These are phyloP conservation scores for Conopomorpha cramerella DNA, from an alignment of 1,140 invertebrate genomes.

Conservation along the genomic window DNA sequence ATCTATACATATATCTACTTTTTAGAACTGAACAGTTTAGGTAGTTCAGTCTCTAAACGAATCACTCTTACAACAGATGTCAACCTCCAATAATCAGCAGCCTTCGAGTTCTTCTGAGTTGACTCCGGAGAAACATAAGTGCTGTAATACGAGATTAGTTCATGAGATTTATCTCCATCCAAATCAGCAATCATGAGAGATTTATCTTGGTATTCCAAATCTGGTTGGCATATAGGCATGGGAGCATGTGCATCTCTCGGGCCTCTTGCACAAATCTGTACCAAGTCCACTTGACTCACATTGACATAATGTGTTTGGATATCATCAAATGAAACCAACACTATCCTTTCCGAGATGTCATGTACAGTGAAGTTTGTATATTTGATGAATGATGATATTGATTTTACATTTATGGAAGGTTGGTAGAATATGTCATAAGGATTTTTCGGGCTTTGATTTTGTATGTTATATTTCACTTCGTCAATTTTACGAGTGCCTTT, in stretches of 20 bases:
- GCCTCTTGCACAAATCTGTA: conserved; percentile 68
- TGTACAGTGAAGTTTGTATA: conserved; percentile 51
- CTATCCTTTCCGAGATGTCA: conserved; percentile 70
- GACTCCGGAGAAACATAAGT: conserved; percentile 62
- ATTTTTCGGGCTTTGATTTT: conserved; percentile 44
- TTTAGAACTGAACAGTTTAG: conserved; percentile 63
- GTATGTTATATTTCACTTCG: conserved; percentile 44
- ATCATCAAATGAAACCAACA: conserved; percentile 75
- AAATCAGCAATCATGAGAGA: conserved; percentile 73
- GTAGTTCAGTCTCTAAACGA: conserved; percentile 69
- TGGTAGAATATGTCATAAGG: conserved; percentile 39
- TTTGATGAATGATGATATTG: conserved; percentile 44
- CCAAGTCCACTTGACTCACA: conserved; percentile 72
- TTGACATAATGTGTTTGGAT: conserved; percentile 73
- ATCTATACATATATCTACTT: no score
- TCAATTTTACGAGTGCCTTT: conserved; percentile 51
- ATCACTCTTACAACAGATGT: conserved; percentile 68
- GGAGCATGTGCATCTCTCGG: conserved; percentile 25
- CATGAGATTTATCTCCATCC: conserved; percentile 72
- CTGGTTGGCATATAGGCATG: conserved; percentile 71
- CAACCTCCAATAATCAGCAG: conserved; percentile 60
- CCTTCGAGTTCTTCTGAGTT: conserved; percentile 39
- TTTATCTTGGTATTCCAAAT: conserved; percentile 69
- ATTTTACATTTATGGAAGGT: conserved; percentile 33
- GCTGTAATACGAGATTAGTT: conserved; percentile 75